These are phyloP conservation scores for Pipistrellus pygmaeus DNA, from an alignment of 2,797 vertebrate species.

Conservation along the genomic window DNA sequence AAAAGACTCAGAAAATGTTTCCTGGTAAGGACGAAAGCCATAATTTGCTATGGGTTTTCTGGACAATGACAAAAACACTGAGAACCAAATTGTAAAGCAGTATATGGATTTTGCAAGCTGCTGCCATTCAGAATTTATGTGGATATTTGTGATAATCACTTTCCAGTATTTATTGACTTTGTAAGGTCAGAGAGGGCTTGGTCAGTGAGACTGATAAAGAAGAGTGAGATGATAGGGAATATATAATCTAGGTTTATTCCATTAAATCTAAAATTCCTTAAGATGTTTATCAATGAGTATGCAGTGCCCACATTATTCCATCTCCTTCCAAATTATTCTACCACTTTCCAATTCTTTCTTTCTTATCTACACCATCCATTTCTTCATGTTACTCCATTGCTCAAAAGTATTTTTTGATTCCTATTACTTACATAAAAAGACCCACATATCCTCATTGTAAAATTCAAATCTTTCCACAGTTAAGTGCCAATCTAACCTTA, in stretches of 20 bases:
- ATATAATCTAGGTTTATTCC: neutral
- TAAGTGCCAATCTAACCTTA: neutral
- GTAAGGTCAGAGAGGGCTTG: neutral
- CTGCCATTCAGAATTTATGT: neutral
- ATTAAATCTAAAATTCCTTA: neutral
- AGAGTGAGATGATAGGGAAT: neutral
- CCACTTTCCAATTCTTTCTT: neutral
- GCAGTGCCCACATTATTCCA: neutral
- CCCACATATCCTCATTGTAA: neutral
- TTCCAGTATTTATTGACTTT: neutral
- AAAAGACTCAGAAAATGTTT: neutral
- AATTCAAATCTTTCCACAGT: neutral
- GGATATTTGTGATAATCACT: neutral
- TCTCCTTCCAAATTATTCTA: neutral
- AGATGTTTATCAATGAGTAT: neutral
- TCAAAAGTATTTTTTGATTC: neutral
- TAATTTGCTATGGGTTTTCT: neutral
- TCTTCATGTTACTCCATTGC: neutral
- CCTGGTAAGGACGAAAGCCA: neutral
- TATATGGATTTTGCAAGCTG: neutral
- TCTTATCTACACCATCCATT: neutral
- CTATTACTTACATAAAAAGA: neutral
- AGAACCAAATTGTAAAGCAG: neutral
- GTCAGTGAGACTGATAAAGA: neutral
- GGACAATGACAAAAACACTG: neutral